Conservation (phyloP, 2,113 vertebrate species). For the Aptenodytes patagonicus region DNA sequence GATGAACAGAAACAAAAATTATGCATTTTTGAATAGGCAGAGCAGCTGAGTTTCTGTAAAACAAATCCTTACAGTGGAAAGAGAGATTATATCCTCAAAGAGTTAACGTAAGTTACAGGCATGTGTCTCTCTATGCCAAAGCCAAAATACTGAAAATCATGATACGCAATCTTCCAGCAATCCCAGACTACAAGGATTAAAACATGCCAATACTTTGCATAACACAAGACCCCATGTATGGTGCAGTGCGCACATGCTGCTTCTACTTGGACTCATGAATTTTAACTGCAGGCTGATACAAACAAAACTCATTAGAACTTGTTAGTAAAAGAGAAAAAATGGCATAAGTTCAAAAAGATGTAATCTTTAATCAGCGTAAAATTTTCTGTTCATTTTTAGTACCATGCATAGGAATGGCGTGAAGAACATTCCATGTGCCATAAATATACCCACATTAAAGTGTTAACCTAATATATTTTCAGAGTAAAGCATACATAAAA, state of each 20-base stretch:
- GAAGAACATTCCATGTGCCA: slow-evolving; percentile 37
- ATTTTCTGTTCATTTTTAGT: neutral
- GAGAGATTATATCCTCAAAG: neutral
- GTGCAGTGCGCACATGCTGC: slow-evolving; percentile 6
- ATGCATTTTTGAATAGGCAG: neutral
- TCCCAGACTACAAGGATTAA: neutral
- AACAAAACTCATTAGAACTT: slow-evolving; percentile 17
- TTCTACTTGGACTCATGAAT: neutral
- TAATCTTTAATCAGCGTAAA: neutral
- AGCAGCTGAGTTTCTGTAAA: neutral
- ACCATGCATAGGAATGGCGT: slow-evolving; percentile 30
- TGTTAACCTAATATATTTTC: slow-evolving; percentile 37
- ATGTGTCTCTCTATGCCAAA: neutral
- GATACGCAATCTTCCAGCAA: neutral
- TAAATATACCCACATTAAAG: slow-evolving; percentile 5
- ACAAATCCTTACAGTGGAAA: neutral
- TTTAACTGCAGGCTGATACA: slow-evolving; percentile 28
- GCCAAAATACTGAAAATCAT: neutral
- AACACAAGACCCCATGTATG: neutral
- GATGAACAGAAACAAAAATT: neutral
- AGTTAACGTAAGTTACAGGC: neutral
- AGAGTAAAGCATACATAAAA: slow-evolving; percentile 17
- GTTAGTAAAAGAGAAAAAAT: slow-evolving; percentile 36
- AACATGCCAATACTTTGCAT: neutral
- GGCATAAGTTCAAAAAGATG: neutral